Evolutionary conservation across 2,797 vertebrate genomes (phyloP), one percentile per base, ranked within the genome.

Genomic region (Anniella stebbinsi): DNA sequence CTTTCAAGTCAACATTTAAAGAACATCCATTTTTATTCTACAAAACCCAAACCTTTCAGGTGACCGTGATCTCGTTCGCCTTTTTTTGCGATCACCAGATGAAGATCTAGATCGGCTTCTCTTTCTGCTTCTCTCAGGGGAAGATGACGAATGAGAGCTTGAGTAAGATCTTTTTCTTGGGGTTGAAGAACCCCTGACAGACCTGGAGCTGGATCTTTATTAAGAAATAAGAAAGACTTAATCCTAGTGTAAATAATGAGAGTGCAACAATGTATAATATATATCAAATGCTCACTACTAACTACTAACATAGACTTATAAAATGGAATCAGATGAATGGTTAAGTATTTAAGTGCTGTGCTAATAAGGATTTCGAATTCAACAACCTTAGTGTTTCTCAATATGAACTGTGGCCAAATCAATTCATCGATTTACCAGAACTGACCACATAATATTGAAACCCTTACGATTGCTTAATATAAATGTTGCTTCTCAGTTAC

Each of bases 31-130:
- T 98, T 97, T 98, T 98, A 98, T 99, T 98, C 99, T 98, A 99
- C 99, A 98, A 98, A 99, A 99, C 99, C 99, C 99, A 99, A 99
- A 99, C 99, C 99, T 99, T 99, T 99, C 99, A 97, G 99, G 99
- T 98, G 99, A 99, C 98, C 96, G 98, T 96, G 99, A 99, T 99
- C 98, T 98, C 97, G 98, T 98, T 95, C 99, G 98, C 97, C 98
- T 99, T 98, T 99, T 98, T 98, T 99, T 99, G 97, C 98, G 98
- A 97, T 98, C 98, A 97, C 97, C 98, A 97, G 98, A 98, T 95
- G 99, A 99, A 94, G 97, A 99, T 98, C 98, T 98, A 98, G 99
- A 99, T 95, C 98, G 98, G 97, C 99, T 99, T 95, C 98, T 98
- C 97, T 99, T 99, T 97, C 98, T 98, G 95, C 97, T 97, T 97